Evolutionary conservation across 1,140 invertebrate species (phyloP).

Genomic region (Sycophaga agraensis): DNA sequence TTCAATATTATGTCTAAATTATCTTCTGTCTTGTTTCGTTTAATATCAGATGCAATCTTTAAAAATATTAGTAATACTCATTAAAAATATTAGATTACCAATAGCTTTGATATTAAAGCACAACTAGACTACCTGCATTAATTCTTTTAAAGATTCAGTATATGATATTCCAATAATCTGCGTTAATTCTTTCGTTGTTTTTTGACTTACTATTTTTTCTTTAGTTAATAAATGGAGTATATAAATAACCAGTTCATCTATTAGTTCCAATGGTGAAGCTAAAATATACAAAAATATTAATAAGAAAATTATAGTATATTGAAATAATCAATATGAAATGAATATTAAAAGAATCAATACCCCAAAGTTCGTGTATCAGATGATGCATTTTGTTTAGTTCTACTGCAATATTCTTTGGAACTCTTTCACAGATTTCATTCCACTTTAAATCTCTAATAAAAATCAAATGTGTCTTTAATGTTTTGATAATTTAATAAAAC

Average conservation of each 20-base stretch:
- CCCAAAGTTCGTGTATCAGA: slow-evolving; percentile 32
- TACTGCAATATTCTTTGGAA: slow-evolving; percentile 32
- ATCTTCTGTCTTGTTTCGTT: slow-evolving; percentile 36
- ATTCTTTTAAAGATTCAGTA: slow-evolving; percentile 54
- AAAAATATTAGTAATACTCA: slow-evolving; percentile 44
- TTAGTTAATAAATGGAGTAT: slow-evolving; percentile 64
- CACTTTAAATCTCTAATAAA: slow-evolving; percentile 38
- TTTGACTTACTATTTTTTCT: slow-evolving; percentile 61
- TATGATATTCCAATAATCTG: slow-evolving; percentile 61
- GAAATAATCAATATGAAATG: slow-evolving; percentile 10
- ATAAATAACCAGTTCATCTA: slow-evolving; percentile 66
- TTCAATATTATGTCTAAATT: slow-evolving; percentile 36
- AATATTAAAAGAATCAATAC: slow-evolving; percentile 30
- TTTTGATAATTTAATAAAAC: slow-evolving; percentile 10
- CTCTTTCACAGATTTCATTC: slow-evolving; percentile 38
- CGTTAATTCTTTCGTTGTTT: slow-evolving; percentile 58
- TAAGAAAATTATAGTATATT: slow-evolving; percentile 11
- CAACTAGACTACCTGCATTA: slow-evolving; percentile 43
- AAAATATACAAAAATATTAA: slow-evolving; percentile 35
- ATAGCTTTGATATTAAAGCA: neutral
- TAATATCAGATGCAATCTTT: slow-evolving; percentile 48
- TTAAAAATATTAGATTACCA: neutral
- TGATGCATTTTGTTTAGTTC: slow-evolving; percentile 35
- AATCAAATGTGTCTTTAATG: slow-evolving; percentile 11
- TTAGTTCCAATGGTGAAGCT: slow-evolving; percentile 53